phyloP scores from a whole-genome alignment of 2,888 invertebrate genomes.

The Crematogaster levior region DNA sequence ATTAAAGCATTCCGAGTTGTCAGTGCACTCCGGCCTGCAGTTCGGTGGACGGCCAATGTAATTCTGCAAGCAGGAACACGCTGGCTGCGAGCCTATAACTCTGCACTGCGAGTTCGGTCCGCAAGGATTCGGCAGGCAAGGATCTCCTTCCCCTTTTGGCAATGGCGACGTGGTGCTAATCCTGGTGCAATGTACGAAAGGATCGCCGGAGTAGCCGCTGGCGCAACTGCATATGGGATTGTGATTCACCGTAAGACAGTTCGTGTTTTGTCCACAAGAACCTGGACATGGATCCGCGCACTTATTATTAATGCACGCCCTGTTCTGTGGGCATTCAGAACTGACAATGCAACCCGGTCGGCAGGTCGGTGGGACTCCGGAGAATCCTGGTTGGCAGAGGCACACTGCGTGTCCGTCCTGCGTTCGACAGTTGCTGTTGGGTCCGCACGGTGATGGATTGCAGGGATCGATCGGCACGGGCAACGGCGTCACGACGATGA shows the following conservation, averaged over 20 bases:
- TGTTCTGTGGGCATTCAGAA: conserved; percentile 93
- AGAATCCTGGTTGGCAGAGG: conserved; percentile 91
- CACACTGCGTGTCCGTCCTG: conserved; percentile 93
- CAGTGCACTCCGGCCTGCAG: conserved; percentile 94
- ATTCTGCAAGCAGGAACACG: conserved; percentile 93
- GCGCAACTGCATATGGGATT: conserved; percentile 95
- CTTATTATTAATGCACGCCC: conserved; percentile 93
- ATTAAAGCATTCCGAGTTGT: conserved; percentile 93
- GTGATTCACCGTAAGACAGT: conserved; percentile 94
- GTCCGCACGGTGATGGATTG: conserved; percentile 93
- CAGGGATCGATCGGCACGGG: conserved; percentile 88
- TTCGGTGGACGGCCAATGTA: conserved; percentile 95
- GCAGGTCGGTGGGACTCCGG: conserved; percentile 93
- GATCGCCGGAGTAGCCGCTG: conserved; percentile 92
- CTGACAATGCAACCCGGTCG: conserved; percentile 94
- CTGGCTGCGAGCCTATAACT: conserved; percentile 93
- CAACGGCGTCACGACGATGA: conserved; percentile 68
- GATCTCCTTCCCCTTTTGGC: conserved; percentile 87
- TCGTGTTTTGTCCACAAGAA: conserved; percentile 93
- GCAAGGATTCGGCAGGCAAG: conserved; percentile 93
- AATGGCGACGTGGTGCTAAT: conserved; percentile 85
- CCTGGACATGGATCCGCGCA: conserved; percentile 94
- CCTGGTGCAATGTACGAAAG: conserved; percentile 90
- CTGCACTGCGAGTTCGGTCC: conserved; percentile 94
- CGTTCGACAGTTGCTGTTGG: conserved; percentile 92